These are phyloP conservation scores for Orchestes rusci DNA, from an alignment of 2,888 invertebrate genomes.

Conservation along the genomic window DNA sequence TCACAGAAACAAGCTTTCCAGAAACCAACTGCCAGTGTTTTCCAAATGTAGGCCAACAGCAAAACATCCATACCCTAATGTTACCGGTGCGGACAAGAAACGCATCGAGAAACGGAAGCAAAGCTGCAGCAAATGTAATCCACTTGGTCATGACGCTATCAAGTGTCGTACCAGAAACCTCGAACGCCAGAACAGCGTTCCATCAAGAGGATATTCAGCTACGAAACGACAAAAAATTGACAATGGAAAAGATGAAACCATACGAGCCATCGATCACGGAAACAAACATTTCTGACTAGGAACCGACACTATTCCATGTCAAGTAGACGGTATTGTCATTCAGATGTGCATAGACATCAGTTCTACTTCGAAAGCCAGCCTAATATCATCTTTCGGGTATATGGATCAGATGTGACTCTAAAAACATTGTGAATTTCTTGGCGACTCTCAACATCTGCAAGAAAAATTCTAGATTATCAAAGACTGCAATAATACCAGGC, in stretches of 20 bases:
- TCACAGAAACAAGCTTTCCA: no score
- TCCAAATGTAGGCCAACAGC: neutral
- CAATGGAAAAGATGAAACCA: constrained; percentile 2
- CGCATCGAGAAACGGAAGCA: neutral
- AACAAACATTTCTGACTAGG: constrained; percentile 2
- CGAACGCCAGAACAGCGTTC: constrained; percentile 1
- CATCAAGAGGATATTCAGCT: constrained; percentile 1
- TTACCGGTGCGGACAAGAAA: neutral
- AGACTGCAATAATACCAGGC: neutral
- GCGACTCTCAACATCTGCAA: no score
- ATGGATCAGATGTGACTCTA: no score
- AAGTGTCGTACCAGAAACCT: constrained; percentile 3
- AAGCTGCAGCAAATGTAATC: constrained; percentile 2
- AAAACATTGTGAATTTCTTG: no score
- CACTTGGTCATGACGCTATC: neutral
- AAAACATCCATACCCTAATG: neutral
- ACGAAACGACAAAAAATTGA: neutral
- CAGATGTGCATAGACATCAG: constrained; percentile 4
- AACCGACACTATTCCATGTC: neutral
- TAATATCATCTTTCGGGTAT: no score
- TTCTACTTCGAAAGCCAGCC: no score
- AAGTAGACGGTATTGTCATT: constrained; percentile 2
- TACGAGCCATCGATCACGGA: constrained; percentile 1
- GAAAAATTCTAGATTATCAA: no score
- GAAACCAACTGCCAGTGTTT: no score